Base-by-base conservation (phyloP, 1,140 invertebrate species). In the Thaumatotibia leucotreta region DNA sequence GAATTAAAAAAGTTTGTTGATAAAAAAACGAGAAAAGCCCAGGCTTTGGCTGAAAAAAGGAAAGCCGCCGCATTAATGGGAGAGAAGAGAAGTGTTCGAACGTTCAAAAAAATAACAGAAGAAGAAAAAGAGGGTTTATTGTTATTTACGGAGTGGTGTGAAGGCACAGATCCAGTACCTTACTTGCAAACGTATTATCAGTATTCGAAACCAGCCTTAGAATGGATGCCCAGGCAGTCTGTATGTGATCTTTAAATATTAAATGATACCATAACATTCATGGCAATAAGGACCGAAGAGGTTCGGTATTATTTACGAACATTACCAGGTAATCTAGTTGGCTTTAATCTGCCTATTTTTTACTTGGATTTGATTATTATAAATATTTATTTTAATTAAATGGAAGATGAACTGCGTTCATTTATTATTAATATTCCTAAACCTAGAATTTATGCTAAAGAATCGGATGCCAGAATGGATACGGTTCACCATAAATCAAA, bases 71-170 rank as follows among this genome's bases (percentile, higher is more conserved):
- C 39, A 45, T 2, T 22, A 68, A 45, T 76, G 89, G 22, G 75
- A 58, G 11, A 73, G 10, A 52, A 65, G 67, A 4, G 82, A 83
- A 27, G 67, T 67, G 3, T 72, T 72, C 11, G 70, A 70, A 63
- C 23, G 61, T 24, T 67, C 58, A 70, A 72, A 72, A 76, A 79
- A 69, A 78, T 91, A 49, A 83, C 79, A 22, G 61, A 76, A 4
- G 87, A 92, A 62, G 91, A 92, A 72, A 73, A 66, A 49, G 80
- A 90, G 32, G 86, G 84, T 29, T 74, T 92, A 33, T 61, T 83
- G 29, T 76, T 89, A 39, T 92, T 92, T 74, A 92, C 92, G 8
- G 77, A 92, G 65, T 92, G 91, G 82, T 92, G 91, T 73, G 84
- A 88, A 61, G 88, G 82, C 17, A 80, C 82, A 11, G 82, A 92